Percentiles rank a stretch among this genome's conserved stretches.
phyloP scores from a whole-genome alignment of 2,888 invertebrate genomes.

The Nowickia ferox region DNA sequence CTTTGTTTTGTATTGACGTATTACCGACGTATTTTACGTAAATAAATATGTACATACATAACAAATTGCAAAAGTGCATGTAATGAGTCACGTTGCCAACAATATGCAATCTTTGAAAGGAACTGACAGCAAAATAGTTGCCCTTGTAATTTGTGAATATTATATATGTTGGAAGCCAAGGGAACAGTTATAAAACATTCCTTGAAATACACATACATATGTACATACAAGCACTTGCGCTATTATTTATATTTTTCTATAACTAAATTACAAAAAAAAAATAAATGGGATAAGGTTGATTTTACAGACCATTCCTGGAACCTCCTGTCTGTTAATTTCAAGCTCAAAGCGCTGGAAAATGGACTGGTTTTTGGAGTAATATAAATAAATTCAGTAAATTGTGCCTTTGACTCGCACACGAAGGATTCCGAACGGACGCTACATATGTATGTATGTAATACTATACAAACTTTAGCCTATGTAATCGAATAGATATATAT shows the following conservation, averaged over 20 bases:
- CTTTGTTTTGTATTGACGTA: conserved; percentile 48
- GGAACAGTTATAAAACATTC: not conserved
- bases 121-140: conserved; percentile 2
- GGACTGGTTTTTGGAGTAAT: too few species aligned
- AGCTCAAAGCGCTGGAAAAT: too few species aligned
- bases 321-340: too few species aligned
- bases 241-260: not conserved
- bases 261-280: not conserved
- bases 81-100: conserved; percentile 50
- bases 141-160: not conserved
- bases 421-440: too few species aligned
- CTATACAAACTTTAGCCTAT: too few species aligned
- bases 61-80: conserved; percentile 35
- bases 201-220: not conserved
- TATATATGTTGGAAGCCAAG: not conserved
- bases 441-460: too few species aligned
- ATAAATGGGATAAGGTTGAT: not conserved
- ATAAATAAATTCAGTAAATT: too few species aligned
- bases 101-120: not conserved
- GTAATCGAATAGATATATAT: too few species aligned
- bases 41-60: conserved; percentile 10
- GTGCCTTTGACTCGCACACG: too few species aligned
- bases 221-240: not conserved
- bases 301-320: too few species aligned
- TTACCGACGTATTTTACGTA: conserved; percentile 44